Base-by-base conservation (phyloP, 2,797 vertebrate genomes). In the Pseudochaenichthys georgianus region DNA sequence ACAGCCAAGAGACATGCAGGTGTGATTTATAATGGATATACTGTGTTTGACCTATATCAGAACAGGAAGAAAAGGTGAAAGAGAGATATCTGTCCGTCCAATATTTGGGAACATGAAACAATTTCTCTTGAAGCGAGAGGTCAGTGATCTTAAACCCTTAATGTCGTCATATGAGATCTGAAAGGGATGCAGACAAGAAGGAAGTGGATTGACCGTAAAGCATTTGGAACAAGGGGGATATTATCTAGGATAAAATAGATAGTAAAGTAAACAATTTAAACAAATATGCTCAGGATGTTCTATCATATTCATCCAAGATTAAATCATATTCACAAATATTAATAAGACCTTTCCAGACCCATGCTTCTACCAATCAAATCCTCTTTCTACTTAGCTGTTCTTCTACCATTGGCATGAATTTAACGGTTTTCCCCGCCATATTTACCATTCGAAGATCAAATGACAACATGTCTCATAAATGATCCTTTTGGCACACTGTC, bases 61-160 rank as follows among this genome's bases (percentile, higher is more conserved):
- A 72, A 3, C 28, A 51, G 34, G 48, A 17, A 51, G 23, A 43
- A 19, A 9, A 15, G 13, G 43, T 28, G 38, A 60, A 45, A 58
- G 45, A 13, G 6, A 34, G 34, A 60, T 15, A 51, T 54, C 47
- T 11, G 28, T 42, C 16, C 5, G 17, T 62, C 3, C 42, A 74
- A 67, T 78, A 68, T 76, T 74, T 68, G 17, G 13, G 43, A 78
- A 57, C 46, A 58, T 71, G 23, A 72, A 73, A 23, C 67, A 19
- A 77, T 78, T 68, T 75, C n/a, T 70, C 13, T 38, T 3, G 12
- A 42, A 55, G 23, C 5, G 9, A 75, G 57, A 48, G 13, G 21
- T n/a, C 0, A 2, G 11, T 31, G 45, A 71, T 47, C 69, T 70
- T 76, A 42, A 4, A 42, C 66, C 34, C 19, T 52, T 50, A 46